A percentile compares a stretch with the other conserved stretches of the same genome.
These are phyloP conservation scores for Parazoanthus atlanticus DNA, from an alignment of 92 coral and sea anemone genomes.

Conservation along the genomic window DNA sequence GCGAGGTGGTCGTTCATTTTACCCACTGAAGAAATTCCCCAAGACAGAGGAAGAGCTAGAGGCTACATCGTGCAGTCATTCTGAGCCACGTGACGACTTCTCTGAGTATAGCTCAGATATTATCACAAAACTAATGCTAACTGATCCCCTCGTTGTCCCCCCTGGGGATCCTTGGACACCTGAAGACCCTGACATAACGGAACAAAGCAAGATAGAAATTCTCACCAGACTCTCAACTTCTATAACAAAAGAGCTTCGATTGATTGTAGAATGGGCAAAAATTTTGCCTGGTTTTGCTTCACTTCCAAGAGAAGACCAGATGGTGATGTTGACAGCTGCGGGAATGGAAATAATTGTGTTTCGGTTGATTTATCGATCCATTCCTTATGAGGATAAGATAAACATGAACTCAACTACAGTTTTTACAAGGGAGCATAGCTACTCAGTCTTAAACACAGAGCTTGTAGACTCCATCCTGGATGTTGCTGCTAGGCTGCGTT, in stretches of 20 bases:
- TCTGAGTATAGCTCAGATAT: slow-evolving; percentile 64
- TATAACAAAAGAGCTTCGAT: slow-evolving; percentile 79
- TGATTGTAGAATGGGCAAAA: slow-evolving; percentile 98
- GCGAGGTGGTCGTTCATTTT: slow-evolving; percentile 96
- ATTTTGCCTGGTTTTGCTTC: slow-evolving; percentile 86
- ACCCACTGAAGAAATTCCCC: slow-evolving; percentile 72
- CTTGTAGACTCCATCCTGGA: slow-evolving; percentile 92
- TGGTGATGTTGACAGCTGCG: slow-evolving; percentile 82
- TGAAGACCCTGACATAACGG: slow-evolving; percentile 45
- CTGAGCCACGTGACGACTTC: slow-evolving; percentile 15
- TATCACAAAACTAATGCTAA: slow-evolving; percentile 71
- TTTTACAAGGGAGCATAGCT: slow-evolving; percentile 70
- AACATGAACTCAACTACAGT: slow-evolving; percentile 85
- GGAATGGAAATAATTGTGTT: slow-evolving; percentile 94
- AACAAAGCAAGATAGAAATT: slow-evolving; percentile 69
- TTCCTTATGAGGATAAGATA: slow-evolving; percentile 77
- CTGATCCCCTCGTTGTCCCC: slow-evolving; percentile 85
- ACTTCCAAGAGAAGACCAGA: slow-evolving; percentile 79
- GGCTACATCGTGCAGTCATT: slow-evolving; percentile 21
- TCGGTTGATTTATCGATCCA: slow-evolving; percentile 87
- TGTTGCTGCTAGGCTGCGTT: slow-evolving; percentile 82
- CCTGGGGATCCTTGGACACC: slow-evolving; percentile 80
- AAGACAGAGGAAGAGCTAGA: slow-evolving; percentile 38
- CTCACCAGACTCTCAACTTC: slow-evolving; percentile 87
- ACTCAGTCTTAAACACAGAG: slow-evolving; percentile 78